Percentiles rank a stretch among this genome's conserved stretches.
phyloP scores from a whole-genome alignment of 1,140 invertebrate genomes.

The Scylla paramamosain region DNA sequence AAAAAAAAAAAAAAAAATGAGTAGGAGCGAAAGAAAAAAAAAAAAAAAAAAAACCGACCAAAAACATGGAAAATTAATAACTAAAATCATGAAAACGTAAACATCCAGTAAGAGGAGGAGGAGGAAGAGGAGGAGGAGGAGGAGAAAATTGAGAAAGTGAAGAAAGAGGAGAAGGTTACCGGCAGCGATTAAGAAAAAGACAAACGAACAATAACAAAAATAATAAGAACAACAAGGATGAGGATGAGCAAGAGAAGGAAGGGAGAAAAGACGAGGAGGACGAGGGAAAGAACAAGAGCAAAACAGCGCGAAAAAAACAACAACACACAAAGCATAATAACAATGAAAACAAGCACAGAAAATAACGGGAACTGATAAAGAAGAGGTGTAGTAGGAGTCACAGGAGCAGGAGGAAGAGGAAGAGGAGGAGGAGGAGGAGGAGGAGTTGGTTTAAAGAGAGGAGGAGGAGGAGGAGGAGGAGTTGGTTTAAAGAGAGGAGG shows the following conservation, averaged over 20 bases:
- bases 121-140: not conserved
- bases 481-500: not conserved
- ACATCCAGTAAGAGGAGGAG: not conserved
- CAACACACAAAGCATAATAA: not conserved
- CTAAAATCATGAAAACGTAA: not conserved
- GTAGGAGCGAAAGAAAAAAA: not conserved
- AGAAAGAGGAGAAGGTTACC: not conserved
- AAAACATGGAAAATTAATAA: not conserved
- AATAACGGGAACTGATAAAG: not conserved
- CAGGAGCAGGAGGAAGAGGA: not conserved
- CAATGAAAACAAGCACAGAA: not conserved
- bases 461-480: not conserved
- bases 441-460: not conserved
- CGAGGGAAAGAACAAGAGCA: not conserved
- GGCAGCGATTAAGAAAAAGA: not conserved
- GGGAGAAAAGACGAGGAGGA: no score
- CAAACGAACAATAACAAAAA: no score
- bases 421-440: constrained; percentile 27
- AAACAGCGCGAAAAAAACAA: constrained; percentile 42
- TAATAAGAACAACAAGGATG: not conserved
- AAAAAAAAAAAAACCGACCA: not conserved
- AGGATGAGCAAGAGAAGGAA: not conserved
- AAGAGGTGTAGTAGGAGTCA: not conserved
- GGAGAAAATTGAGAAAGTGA: not conserved
- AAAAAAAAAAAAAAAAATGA: not conserved